These are phyloP conservation scores for Tenualosa ilisha DNA, from an alignment of 2,797 vertebrate species.

Conservation along the genomic window DNA sequence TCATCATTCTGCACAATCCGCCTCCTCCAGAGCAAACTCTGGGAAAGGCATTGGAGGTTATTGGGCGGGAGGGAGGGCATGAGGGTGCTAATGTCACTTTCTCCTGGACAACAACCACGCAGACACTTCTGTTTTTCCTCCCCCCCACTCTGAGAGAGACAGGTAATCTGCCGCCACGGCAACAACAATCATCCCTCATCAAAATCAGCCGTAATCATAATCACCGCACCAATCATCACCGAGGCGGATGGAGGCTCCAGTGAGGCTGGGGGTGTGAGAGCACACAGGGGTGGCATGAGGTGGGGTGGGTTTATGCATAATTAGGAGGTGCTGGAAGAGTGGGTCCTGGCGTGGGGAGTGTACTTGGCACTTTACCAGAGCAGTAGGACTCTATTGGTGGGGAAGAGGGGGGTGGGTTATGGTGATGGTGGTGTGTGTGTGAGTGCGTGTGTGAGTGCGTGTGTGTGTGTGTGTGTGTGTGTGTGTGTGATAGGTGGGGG, in stretches of 20 bases:
- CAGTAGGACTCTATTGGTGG: slow-evolving; percentile 42
- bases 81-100: not conserved
- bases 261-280: not conserved
- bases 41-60: not conserved
- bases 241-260: slow-evolving; percentile 43
- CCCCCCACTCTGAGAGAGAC: slow-evolving; percentile 36
- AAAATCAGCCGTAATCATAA: slow-evolving; percentile 70
- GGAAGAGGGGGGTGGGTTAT: not conserved
- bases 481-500: not conserved
- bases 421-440: not conserved
- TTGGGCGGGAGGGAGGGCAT: not conserved
- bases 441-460: not conserved
- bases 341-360: slow-evolving; percentile 17
- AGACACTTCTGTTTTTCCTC: not conserved
- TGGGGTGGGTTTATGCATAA: slow-evolving; percentile 53
- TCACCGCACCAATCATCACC: slow-evolving; percentile 54
- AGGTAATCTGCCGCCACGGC: slow-evolving; percentile 51
- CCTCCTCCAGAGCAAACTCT: not conserved
- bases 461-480: not conserved
- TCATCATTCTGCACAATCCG: not conserved
- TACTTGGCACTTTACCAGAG: not conserved
- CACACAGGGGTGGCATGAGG: slow-evolving; percentile 34
- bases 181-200: slow-evolving; percentile 61
- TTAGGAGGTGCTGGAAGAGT: slow-evolving; percentile 51
- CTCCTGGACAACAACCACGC: not conserved